A percentile compares a stretch with the other conserved stretches of the same genome.
Conservation (phyloP, 2,888 invertebrate genomes). For the Aethes cnicana region DNA sequence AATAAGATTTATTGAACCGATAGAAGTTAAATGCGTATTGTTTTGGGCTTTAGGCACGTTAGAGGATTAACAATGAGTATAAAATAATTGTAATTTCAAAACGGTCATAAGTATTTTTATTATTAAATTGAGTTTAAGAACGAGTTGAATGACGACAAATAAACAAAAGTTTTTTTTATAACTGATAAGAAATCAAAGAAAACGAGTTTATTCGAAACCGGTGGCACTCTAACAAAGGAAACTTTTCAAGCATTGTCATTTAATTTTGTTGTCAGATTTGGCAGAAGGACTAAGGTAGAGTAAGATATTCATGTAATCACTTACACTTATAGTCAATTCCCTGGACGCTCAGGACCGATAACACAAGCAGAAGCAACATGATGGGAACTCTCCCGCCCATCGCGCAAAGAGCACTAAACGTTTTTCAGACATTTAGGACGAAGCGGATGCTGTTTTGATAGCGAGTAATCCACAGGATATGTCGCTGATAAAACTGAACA, state of each 20-base stretch:
- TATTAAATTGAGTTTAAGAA: too few species aligned
- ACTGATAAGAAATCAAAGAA: too few species aligned
- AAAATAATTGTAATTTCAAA: background rate
- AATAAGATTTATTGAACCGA: slow-evolving; percentile 14
- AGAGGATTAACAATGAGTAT: slow-evolving; percentile 10
- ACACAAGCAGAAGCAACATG: slow-evolving; percentile 49
- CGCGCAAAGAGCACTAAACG: slow-evolving; percentile 28
- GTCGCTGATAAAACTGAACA: slow-evolving; percentile 48
- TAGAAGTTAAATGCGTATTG: slow-evolving; percentile 11
- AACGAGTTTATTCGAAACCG: too few species aligned
- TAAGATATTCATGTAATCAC: too few species aligned
- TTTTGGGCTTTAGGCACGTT: slow-evolving; percentile 1
- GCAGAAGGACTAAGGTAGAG: too few species aligned
- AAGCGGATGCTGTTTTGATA: slow-evolving; percentile 44
- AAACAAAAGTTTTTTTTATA: background rate
- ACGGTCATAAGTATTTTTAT: too few species aligned
- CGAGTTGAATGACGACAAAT: too few species aligned
- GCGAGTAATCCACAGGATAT: slow-evolving; percentile 64
- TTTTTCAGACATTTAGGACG: slow-evolving; percentile 36
- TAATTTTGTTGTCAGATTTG: too few species aligned
- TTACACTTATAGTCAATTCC: slow-evolving; percentile 22
- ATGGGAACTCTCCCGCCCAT: slow-evolving; percentile 26
- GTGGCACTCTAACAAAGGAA: too few species aligned
- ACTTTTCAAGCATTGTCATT: too few species aligned
- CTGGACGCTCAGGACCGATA: slow-evolving; percentile 32